These are phyloP conservation scores for Drosophila kuntzei DNA, from an alignment of 2,888 invertebrate species.

Conservation along the genomic window DNA sequence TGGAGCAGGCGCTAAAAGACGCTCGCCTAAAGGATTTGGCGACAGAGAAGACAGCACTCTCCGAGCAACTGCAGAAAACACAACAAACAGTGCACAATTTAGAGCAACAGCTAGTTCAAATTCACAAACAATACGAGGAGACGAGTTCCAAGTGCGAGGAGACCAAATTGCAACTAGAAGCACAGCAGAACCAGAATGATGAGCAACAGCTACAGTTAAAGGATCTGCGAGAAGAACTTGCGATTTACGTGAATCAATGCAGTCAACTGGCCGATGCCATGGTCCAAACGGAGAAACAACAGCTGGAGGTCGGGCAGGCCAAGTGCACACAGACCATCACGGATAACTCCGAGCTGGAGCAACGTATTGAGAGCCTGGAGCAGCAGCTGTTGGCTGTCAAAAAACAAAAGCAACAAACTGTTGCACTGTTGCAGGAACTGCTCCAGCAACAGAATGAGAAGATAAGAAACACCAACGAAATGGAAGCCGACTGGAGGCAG, in stretches of 20 bases:
- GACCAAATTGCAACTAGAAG: conserved; percentile 65
- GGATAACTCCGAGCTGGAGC: conserved; percentile 29
- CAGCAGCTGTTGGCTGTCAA: conserved; percentile 51
- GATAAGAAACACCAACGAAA: conserved; percentile 70
- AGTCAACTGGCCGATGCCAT: conserved; percentile 52
- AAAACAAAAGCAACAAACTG: conserved; percentile 60
- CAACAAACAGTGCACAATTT: conserved; percentile 42
- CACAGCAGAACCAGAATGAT: conserved; percentile 59
- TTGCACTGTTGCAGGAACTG: conserved; percentile 69
- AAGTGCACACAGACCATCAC: conserved; percentile 27
- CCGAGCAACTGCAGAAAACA: conserved; percentile 35
- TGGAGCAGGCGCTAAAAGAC: conserved; percentile 67
- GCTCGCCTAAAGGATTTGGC: conserved; percentile 64
- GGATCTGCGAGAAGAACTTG: conserved; percentile 66
- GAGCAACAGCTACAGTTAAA: conserved; percentile 60
- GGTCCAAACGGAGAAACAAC: conserved; percentile 31
- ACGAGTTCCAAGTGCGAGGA: conserved; percentile 73
- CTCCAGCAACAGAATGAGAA: conserved; percentile 77
- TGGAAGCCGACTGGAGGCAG: conserved; percentile 81
- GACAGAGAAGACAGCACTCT: conserved; percentile 45
- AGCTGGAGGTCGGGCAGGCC: conserved; percentile 6
- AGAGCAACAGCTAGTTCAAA: conserved; percentile 62
- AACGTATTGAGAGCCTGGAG: conserved; percentile 61
- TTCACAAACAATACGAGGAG: conserved; percentile 68
- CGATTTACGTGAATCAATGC: conserved; percentile 58